phyloP scores from a whole-genome alignment of 2,888 invertebrate species.

The Amiota communis region DNA sequence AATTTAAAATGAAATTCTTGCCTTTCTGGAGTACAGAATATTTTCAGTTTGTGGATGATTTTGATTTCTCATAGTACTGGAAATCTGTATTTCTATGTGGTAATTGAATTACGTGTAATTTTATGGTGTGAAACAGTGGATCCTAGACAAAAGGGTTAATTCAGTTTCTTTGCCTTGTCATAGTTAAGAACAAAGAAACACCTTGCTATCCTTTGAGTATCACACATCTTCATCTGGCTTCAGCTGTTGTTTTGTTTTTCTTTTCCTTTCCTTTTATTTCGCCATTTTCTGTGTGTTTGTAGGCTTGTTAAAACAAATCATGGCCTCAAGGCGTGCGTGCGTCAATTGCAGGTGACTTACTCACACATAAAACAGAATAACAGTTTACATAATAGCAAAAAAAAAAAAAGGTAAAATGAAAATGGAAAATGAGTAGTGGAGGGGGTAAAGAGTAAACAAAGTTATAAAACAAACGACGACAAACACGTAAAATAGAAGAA shows the following conservation, averaged over 20 bases:
- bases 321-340: constrained; percentile 31
- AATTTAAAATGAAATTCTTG: not conserved
- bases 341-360: constrained; percentile 63
- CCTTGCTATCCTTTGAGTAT: not conserved
- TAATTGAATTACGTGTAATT: constrained; percentile 32
- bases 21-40: not conserved
- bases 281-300: constrained; percentile 15
- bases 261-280: constrained; percentile 32
- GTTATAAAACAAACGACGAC: constrained; percentile 6
- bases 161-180: constrained; percentile 1
- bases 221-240: not conserved
- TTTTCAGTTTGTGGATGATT: constrained; percentile 48
- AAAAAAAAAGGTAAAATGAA: not conserved
- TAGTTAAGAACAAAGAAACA: too few relatives aligned
- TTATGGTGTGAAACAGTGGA: constrained; percentile 45
- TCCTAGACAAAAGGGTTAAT: constrained; percentile 24
- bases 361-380: constrained; percentile 48
- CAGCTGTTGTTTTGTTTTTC: not conserved
- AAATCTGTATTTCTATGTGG: not conserved
- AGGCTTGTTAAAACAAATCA: constrained; percentile 27
- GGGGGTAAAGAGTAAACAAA: not conserved
- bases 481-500: too few relatives aligned
- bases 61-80: constrained; percentile 49
- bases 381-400: not conserved
- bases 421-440: too few relatives aligned